These are phyloP conservation scores for Ophiodon elongatus DNA, from an alignment of 2,113 vertebrate genomes.

Conservation along the genomic window DNA sequence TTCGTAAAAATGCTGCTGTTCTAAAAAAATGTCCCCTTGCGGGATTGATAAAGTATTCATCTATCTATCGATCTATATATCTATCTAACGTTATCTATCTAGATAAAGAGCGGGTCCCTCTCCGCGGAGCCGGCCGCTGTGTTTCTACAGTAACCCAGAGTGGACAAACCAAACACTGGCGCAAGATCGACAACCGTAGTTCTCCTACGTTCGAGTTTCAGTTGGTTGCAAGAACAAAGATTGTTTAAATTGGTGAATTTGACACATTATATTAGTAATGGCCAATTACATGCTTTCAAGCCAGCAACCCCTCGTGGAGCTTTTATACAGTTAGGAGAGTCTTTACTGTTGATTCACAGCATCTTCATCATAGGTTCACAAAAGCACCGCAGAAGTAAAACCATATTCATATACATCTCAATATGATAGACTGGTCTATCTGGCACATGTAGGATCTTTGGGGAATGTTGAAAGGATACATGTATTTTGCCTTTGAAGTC, in stretches of 20 bases:
- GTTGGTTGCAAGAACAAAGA: background rate
- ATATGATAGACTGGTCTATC: background rate
- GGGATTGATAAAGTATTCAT: too few relatives aligned
- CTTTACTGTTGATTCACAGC: background rate
- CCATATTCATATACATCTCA: background rate
- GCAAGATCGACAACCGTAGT: background rate
- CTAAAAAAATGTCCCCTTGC: too few relatives aligned
- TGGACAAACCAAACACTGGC: too few relatives aligned
- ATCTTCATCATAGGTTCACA: background rate
- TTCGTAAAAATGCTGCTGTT: too few relatives aligned
- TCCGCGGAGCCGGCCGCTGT: too few relatives aligned
- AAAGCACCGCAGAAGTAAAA: background rate
- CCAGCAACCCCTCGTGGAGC: background rate
- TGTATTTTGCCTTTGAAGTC: conserved; percentile 86
- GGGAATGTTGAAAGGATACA: conserved; percentile 86
- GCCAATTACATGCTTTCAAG: background rate
- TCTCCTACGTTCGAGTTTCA: background rate
- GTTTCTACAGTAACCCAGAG: too few relatives aligned
- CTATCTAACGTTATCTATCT: too few relatives aligned
- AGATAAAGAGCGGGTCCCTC: too few relatives aligned
- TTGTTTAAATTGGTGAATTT: background rate
- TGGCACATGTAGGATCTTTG: too few relatives aligned
- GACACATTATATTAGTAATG: background rate
- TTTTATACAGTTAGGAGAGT: background rate
- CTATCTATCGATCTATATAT: too few relatives aligned